Evolutionary conservation across 2,113 vertebrate species (phyloP), one percentile per base, ranked within the genome.

Genomic region (Vimba vimba): DNA sequence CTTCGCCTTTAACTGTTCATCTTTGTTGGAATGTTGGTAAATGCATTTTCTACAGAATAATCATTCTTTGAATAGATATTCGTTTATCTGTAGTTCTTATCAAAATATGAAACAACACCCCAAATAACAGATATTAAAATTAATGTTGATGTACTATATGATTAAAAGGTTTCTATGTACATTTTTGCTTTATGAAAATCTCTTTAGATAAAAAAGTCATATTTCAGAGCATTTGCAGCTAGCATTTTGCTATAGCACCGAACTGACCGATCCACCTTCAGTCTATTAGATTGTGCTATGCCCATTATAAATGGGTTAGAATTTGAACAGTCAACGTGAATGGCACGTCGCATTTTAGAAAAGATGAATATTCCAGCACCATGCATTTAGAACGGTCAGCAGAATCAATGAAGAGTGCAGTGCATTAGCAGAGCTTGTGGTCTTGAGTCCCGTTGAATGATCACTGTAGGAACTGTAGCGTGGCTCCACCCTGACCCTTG

Each of bases 371-470:
- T 30, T 62, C 68, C 79, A 87, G 43, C 87, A 43, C 89, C 89
- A 89, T 89, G 91, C 88, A 84, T 86, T 89, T 39, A 92, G 86
- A 60, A 82, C 82, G 39, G 75, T 88, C 52, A 89, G 89, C 83
- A 94, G 83, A 78, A 93, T 81, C 86, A 52, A 6, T 15, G 66
- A 86, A 75, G 52, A 81, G 39, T 62, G 19, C 36, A 50, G 68
- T 75, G 27, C 55, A 64, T n/a, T 75, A 47, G 79, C 85, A 60
- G 85, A 86, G 79, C 27, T 86, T 47, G 17, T 43, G 43, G 43
- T 62, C 39, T 85, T 55, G 11, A 64, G 64, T 68, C 25, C 66
- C 0, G n/a, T 81, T 64, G 27, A 81, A n/a, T 10, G 55, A 36
- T 75, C 17, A 6, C 86, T 92, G 55, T 89, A 30, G 81, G 90